Percentiles rank a stretch among this genome's conserved stretches.
phyloP scores from a whole-genome alignment of 2,113 vertebrate genomes.

The Triplophysa tibetana region DNA sequence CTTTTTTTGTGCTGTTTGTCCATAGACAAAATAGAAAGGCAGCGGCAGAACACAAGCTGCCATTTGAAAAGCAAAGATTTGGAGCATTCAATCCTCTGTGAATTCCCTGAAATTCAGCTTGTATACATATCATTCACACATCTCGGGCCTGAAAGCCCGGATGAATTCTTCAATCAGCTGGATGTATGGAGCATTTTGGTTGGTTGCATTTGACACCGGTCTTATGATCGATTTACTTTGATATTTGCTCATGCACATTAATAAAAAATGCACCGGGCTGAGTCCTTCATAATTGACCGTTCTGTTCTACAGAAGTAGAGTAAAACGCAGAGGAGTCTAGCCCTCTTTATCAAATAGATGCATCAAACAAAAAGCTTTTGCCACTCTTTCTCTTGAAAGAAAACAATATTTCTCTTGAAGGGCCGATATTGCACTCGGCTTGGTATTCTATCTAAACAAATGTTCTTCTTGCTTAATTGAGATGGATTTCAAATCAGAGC shows the following conservation, averaged over 20 bases:
- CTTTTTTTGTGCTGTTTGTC: constrained; percentile 17
- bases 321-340: constrained; percentile 22
- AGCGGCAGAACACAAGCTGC: constrained; percentile 15
- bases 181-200: constrained; percentile 13
- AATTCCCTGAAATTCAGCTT: constrained; percentile 25
- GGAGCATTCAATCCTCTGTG: not conserved
- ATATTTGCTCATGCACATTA: constrained; percentile 27
- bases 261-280: constrained; percentile 25
- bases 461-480: constrained; percentile 1
- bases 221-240: constrained; percentile 23
- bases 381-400: constrained; percentile 12
- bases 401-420: constrained; percentile 35
- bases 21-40: constrained; percentile 5
- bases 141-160: constrained; percentile 4
- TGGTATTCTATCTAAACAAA: constrained; percentile 14
- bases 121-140: constrained; percentile 35
- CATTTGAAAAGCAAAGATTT: constrained; percentile 33
- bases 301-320: constrained; percentile 25
- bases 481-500: constrained; percentile 3
- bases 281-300: constrained; percentile 23
- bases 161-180: constrained; percentile 7
- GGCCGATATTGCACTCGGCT: constrained; percentile 1
- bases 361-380: constrained; percentile 31
- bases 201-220: constrained; percentile 20
- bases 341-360: constrained; percentile 31